Percentiles rank a stretch among this genome's conserved stretches.
Conservation (phyloP, 2,888 invertebrate species). For the Caenorhabditis sp. region DNA sequence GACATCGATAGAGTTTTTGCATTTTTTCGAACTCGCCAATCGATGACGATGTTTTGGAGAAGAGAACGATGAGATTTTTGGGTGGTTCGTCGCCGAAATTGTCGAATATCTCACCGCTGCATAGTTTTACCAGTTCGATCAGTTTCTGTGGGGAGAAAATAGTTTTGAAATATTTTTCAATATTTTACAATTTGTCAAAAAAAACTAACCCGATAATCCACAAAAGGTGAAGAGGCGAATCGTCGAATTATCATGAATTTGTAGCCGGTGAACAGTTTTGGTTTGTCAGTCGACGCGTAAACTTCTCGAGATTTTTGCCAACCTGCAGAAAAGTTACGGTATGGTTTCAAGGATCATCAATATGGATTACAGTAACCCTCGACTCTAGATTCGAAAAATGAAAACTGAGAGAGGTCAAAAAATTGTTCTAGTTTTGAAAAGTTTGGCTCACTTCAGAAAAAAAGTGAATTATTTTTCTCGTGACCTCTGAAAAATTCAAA, state of each 20-base stretch:
- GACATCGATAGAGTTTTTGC: constrained; percentile 18
- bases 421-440: no score
- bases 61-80: constrained; percentile 28
- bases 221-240: constrained; percentile 16
- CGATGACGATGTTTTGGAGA: constrained; percentile 30
- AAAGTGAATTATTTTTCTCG: no score
- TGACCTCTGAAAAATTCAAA: no score
- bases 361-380: no score
- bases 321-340: not conserved
- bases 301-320: constrained; percentile 22
- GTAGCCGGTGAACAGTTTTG: constrained; percentile 16
- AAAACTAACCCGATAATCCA: constrained; percentile 30
- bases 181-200: no score
- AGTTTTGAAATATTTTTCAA: no score
- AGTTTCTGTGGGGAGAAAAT: constrained; percentile 23
- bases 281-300: not conserved
- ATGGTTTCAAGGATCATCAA: no score
- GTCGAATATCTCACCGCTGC: constrained; percentile 30
- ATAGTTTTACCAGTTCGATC: constrained; percentile 29
- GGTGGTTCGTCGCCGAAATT: constrained; percentile 16
- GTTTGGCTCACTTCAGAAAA: no score
- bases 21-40: constrained; percentile 14
- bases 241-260: constrained; percentile 29
- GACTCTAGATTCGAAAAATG: no score
- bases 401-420: no score